Conservation (phyloP, 2,797 vertebrate genomes). For the Prunella strophiata region DNA sequence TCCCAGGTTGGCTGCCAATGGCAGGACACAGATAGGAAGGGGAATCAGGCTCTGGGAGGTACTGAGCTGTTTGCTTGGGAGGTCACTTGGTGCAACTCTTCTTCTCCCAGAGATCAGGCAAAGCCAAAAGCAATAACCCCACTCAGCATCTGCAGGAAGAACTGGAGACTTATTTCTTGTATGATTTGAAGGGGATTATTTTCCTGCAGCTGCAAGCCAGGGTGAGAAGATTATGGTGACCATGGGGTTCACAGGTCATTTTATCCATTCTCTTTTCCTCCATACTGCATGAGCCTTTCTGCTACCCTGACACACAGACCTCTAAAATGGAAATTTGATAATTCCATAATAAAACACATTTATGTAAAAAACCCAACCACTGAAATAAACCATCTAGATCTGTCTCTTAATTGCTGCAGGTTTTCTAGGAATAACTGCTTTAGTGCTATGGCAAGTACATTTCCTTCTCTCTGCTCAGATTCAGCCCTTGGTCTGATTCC, state of each 20-base stretch:
- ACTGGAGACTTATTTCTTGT: background rate
- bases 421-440: background rate
- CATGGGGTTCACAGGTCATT: fast-evolving
- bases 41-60: background rate
- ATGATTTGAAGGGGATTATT: background rate
- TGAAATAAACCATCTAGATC: background rate
- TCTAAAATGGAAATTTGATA: background rate
- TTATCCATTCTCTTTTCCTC: background rate
- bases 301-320: background rate
- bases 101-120: background rate
- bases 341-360: background rate
- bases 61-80: background rate
- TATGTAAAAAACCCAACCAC: background rate
- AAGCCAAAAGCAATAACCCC: background rate
- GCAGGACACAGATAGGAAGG: fast-evolving
- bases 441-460: background rate
- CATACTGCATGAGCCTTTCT: background rate
- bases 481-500: background rate
- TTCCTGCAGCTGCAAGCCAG: background rate
- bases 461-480: background rate
- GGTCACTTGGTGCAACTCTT: background rate
- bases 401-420: background rate
- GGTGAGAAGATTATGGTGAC: background rate
- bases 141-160: background rate
- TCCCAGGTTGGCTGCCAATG: background rate